Base-by-base conservation (phyloP, 2,888 invertebrate species). In the Dinocampus coccinellae region DNA sequence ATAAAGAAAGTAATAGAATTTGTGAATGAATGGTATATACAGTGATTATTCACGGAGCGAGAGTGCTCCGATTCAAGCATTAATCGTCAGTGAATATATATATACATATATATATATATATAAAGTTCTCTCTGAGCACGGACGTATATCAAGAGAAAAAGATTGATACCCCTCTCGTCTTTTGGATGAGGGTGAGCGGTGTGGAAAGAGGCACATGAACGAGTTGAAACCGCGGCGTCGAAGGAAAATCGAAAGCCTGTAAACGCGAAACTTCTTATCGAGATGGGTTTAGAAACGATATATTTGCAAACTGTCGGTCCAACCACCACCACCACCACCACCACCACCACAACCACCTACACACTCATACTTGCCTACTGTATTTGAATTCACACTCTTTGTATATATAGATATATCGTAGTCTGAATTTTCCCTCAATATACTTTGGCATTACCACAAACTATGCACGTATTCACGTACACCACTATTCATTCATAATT, bases 231-330 rank as follows among this genome's bases (percentile, higher is more conserved):
- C 70, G 67, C 70, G 52, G 69, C 70, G 61, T 69, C 26, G 53
- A 55, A 72, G 60, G 47, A 55, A 55, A 33, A 53, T 29, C 20
- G 16, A 34, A 47, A 58, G 26, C 42, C 47, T 39, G 20, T 29
- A 76, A 88, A 73, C 72, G 75, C 29, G 88, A 89, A 74, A 76
- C 76, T 76, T 73, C 72, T 75, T 75, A 75, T 75, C 77, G 57
- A 65, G 70, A 76, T 77, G 64, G 39, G 47, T 47, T 2, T 53
- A n/a, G 53, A 26, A 75, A 66, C 67, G 68, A 76, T 75, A 72
- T 73, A 74, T 74, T 22, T 71, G 61, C 34, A 47, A 62, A 74
- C 72, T 75, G 73, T 75, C 75, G 66, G 73, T 71, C 66, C 65
- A n/a, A 47, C 6, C 36, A 36, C 36, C 4, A 47, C 16, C 47